These are phyloP conservation scores for Pogona vitticeps DNA, from an alignment of 2,113 vertebrate genomes.

Conservation along the genomic window DNA sequence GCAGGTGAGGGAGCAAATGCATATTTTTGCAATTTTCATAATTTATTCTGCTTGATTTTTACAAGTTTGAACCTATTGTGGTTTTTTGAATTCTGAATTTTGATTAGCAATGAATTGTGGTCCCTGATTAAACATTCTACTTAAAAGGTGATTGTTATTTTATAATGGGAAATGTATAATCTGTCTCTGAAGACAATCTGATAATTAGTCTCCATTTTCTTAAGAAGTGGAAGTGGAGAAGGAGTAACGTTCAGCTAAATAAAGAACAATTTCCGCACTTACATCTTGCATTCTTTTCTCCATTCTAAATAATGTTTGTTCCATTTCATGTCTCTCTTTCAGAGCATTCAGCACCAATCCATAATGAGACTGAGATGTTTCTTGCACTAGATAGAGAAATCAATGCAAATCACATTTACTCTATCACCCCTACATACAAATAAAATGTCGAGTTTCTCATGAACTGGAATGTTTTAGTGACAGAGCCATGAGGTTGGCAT, in stretches of 20 bases:
- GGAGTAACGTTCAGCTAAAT: constrained; percentile 4
- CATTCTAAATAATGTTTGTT: constrained; percentile 72
- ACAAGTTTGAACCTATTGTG: no score
- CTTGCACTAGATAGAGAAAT: constrained; percentile 75
- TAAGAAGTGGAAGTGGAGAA: constrained; percentile 45
- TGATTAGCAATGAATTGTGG: no score
- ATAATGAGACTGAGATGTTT: constrained; percentile 65
- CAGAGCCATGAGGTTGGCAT: neutral
- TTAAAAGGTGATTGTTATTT: no score
- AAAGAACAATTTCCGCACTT: constrained; percentile 61
- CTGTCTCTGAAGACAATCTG: constrained; percentile 19
- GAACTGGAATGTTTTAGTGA: neutral
- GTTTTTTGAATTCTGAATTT: no score
- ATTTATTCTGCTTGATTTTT: no score
- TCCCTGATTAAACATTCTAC: no score
- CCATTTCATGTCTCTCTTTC: constrained; percentile 69
- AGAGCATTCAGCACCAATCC: constrained; percentile 64
- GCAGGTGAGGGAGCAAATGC: no score
- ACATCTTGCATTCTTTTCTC: constrained; percentile 70
- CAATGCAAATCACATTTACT: constrained; percentile 53
- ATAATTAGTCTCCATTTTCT: constrained; percentile 59
- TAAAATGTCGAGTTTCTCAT: constrained; percentile 45
- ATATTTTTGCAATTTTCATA: no score
- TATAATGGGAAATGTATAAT: neutral
- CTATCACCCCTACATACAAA: constrained; percentile 63